phyloP scores from a whole-genome alignment of 2,888 invertebrate species.

The Limnephilus rhombicus region DNA sequence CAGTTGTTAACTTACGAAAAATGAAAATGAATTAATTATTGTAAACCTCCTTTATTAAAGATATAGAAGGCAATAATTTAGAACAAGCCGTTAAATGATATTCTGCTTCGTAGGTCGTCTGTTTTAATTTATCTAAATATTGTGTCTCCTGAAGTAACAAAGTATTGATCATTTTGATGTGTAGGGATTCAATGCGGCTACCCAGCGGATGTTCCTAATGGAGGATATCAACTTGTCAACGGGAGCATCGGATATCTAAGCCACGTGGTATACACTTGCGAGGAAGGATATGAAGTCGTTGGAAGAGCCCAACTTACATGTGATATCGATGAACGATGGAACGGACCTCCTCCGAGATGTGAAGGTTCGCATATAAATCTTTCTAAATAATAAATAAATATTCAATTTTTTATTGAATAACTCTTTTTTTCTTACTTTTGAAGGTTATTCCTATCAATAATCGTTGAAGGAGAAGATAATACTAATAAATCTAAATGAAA shows the following conservation, averaged over 20 bases:
- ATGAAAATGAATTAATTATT: too few relatives aligned
- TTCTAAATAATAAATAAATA: background rate
- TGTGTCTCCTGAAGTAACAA: background rate
- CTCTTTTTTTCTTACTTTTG: too few relatives aligned
- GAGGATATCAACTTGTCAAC: constrained; percentile 88
- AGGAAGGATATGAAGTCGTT: constrained; percentile 90
- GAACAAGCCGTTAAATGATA: too few relatives aligned
- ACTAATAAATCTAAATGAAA: too few relatives aligned
- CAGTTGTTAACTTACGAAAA: too few relatives aligned
- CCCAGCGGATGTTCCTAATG: constrained; percentile 91
- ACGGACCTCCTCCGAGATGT: constrained; percentile 93
- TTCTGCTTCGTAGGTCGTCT: too few relatives aligned
- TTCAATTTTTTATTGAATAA: too few relatives aligned
- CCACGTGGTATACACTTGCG: constrained; percentile 90
- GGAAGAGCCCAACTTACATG: constrained; percentile 91
- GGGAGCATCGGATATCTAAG: constrained; percentile 92
- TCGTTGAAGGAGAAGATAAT: too few relatives aligned
- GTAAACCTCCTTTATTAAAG: too few relatives aligned
- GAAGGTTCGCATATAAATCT: constrained; percentile 78
- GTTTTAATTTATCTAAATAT: too few relatives aligned
- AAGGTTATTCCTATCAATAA: too few relatives aligned
- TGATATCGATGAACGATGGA: constrained; percentile 95
- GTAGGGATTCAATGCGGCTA: constrained; percentile 93
- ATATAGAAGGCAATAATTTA: too few relatives aligned
- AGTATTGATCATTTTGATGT: constrained; percentile 55